Base-by-base conservation (phyloP, 2,888 invertebrate genomes). In the Crocallis elinguaria region DNA sequence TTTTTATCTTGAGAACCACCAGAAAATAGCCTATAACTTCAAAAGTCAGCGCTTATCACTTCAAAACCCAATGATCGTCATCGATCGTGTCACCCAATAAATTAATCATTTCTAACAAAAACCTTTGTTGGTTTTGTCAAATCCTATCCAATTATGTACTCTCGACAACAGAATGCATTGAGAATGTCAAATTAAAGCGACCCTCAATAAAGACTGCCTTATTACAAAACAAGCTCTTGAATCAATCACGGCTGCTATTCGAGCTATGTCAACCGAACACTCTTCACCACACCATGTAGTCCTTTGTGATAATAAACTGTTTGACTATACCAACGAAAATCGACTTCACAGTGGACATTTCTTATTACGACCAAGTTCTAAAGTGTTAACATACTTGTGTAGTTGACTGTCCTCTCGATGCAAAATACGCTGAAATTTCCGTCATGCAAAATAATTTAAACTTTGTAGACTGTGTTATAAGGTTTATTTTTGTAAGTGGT, bases 171-270 rank as follows among this genome's bases (percentile, higher is more conserved):
- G 13, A 29, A 9, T 16, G 29, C n/a, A 38, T 41, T 38, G 16
- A 33, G 21, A 38, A 41, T 41, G 53, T 48, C 36, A 43, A 41
- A 46, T 36, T 37, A 43, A 25, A 45, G 16, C 32, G 39, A 33
- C 50, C 33, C 19, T 39, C 17, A 19, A 30, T 19, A 35, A 51
- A 19, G 42, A 56, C 49, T 30, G 49, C 41, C 39, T 19, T 59
- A 49, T 45, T 38, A 48, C 50, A 30, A 48, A 54, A 51, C 51
- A 57, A 54, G 60, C 42, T 53, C 56, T 58, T 56, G 53, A 57
- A 57, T 60, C 56, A 57, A 57, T 60, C 50, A 57, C 43, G 30
- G 16, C 25, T n/a, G 52, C 44, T 30, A 58, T 63, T 42, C 49
- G 36, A 42, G 49, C 49, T 58, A 60, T 58, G 60, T 57, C 60